Percentiles rank a stretch among this genome's conserved stretches.
Evolutionary conservation across 2,888 invertebrate genomes (phyloP).

Genomic region (Labia minor): DNA sequence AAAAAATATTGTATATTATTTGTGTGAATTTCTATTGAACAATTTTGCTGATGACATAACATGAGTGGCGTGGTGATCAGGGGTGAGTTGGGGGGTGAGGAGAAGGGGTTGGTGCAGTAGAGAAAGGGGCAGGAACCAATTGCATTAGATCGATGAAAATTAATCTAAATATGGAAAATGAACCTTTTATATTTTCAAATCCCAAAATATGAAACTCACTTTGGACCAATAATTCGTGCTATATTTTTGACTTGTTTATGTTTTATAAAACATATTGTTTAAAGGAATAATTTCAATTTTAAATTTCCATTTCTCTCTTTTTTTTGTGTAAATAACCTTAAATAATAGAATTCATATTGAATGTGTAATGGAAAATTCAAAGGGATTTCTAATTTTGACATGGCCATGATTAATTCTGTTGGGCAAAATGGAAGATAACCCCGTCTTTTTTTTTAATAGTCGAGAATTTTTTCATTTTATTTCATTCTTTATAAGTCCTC

Average conservation of each 20-base stretch:
- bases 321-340: not conserved
- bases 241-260: not conserved
- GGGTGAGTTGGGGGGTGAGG: not conserved
- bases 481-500: not conserved
- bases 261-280: not conserved
- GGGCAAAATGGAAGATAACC: not conserved
- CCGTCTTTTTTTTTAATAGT: not conserved
- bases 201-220: not conserved
- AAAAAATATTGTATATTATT: conserved; percentile 4
- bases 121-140: conserved; percentile 8
- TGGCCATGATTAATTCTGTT: not conserved
- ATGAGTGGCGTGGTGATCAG: not conserved
- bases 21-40: conserved; percentile 13
- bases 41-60: conserved; percentile 13
- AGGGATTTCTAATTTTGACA: conserved; percentile 3
- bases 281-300: not conserved
- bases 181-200: not conserved
- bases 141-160: conserved; percentile 13
- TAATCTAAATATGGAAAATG: conserved; percentile 5
- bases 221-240: not conserved
- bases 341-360: not conserved
- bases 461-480: not conserved
- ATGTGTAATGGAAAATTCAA: not conserved
- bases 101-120: not conserved
- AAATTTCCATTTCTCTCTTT: not conserved